Percentiles rank a stretch among this genome's conserved stretches.
phyloP scores from a whole-genome alignment of 2,797 vertebrate species.

The Kryptopterus vitreolus region DNA sequence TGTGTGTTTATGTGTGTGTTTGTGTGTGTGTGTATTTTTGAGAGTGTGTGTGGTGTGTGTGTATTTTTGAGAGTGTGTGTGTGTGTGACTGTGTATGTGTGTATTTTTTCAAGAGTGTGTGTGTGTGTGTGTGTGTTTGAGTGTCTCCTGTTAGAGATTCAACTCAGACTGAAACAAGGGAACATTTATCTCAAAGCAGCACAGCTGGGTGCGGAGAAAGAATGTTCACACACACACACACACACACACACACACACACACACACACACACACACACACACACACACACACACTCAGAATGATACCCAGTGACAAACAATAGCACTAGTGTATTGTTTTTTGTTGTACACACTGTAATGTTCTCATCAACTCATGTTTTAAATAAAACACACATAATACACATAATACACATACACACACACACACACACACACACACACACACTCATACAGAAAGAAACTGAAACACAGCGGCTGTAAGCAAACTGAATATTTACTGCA shows the following conservation, averaged over 20 bases:
- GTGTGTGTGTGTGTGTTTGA: conserved; percentile 12
- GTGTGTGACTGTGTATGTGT: conserved; percentile 16
- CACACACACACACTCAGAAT: conserved; percentile 32
- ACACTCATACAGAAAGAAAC: not conserved
- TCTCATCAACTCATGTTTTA: conserved; percentile 2
- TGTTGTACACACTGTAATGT: conserved; percentile 26
- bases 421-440: conserved; percentile 36
- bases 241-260: conserved; percentile 22
- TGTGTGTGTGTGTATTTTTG: too few species aligned
- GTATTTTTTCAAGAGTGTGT: conserved; percentile 2
- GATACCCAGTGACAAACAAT: conserved; percentile 33
- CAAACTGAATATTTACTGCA: conserved; percentile 61
- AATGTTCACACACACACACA: conserved; percentile 66
- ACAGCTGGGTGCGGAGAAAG: conserved; percentile 78
- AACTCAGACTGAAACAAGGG: conserved; percentile 68
- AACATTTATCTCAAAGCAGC: conserved; percentile 71
- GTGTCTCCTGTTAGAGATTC: not conserved
- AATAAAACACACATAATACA: not conserved
- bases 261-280: conserved; percentile 59
- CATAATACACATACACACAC: conserved; percentile 1
- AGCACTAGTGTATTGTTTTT: conserved; percentile 31
- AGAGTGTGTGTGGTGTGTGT: too few species aligned
- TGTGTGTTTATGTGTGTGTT: too few species aligned
- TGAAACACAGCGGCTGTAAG: conserved; percentile 36
- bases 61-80: too few species aligned